These are phyloP conservation scores for Exocentrus adspersus DNA, from an alignment of 2,888 invertebrate species.

Conservation along the genomic window DNA sequence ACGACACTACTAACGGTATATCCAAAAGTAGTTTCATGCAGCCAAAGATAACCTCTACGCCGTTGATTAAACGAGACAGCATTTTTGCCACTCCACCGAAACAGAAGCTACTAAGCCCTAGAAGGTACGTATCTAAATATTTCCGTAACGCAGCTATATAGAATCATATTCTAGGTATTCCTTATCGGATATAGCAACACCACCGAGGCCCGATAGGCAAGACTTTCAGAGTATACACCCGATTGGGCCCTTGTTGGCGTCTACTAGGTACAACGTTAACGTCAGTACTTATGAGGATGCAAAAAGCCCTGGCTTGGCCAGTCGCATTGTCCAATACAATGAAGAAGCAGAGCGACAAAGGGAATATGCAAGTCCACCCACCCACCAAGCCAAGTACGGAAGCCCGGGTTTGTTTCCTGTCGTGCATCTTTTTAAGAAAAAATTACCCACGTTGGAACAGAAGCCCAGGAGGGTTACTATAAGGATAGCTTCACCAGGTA, in stretches of 20 bases:
- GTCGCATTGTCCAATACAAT: slow-evolving; percentile 66
- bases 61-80: slow-evolving; percentile 40
- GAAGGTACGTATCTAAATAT: slow-evolving; percentile 40
- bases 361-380: slow-evolving; percentile 43
- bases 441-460: slow-evolving; percentile 57
- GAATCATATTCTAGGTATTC: slow-evolving; percentile 48
- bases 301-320: slow-evolving; percentile 65
- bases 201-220: slow-evolving; percentile 34
- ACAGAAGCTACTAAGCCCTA: slow-evolving; percentile 41
- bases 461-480: slow-evolving; percentile 56
- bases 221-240: slow-evolving; percentile 24
- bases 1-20: slow-evolving; percentile 38
- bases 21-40: slow-evolving; percentile 27
- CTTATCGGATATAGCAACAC: slow-evolving; percentile 47
- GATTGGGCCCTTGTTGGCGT: slow-evolving; percentile 62
- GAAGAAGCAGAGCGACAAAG: slow-evolving; percentile 54
- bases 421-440: slow-evolving; percentile 64
- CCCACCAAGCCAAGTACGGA: slow-evolving; percentile 61
- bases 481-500: slow-evolving; percentile 45
- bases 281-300: slow-evolving; percentile 65
- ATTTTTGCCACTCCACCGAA: slow-evolving; percentile 44
- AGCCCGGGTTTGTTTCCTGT: slow-evolving; percentile 65
- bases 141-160: too few species aligned
- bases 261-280: slow-evolving; percentile 64
- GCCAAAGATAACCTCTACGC: slow-evolving; percentile 51